A percentile compares a stretch with the other conserved stretches of the same genome.
Evolutionary conservation across 2,888 invertebrate genomes (phyloP).

Genomic region (Neuroscelio doddi): DNA sequence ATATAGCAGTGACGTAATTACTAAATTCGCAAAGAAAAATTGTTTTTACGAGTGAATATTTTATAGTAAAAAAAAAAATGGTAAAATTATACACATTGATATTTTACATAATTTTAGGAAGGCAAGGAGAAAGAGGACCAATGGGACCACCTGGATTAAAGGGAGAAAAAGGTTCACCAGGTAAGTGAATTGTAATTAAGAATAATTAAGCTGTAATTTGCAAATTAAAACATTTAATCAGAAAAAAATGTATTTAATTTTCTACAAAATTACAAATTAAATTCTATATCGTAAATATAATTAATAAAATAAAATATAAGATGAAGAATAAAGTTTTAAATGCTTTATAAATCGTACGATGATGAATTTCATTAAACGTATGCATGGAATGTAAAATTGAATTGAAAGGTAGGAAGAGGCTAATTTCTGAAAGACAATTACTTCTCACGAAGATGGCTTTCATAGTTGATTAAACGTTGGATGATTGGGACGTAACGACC

Average conservation of each 20-base stretch:
- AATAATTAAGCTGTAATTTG: not conserved
- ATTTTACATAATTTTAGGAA: conserved; percentile 78
- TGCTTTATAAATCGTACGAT: not conserved
- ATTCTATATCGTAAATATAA: too few species aligned
- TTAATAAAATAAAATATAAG: too few species aligned
- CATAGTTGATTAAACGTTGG: conserved; percentile 53
- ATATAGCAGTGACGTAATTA: too few species aligned
- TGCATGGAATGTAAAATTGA: conserved; percentile 28
- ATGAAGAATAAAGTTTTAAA: too few species aligned
- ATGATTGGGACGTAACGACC: conserved; percentile 51
- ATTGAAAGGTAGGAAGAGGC: conserved; percentile 10
- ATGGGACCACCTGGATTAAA: conserved; percentile 81
- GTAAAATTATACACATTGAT: too few species aligned
- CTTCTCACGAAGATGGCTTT: conserved; percentile 46
- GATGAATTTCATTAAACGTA: not conserved
- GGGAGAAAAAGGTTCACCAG: conserved; percentile 47
- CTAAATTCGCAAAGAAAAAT: too few species aligned
- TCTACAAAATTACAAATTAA: too few species aligned
- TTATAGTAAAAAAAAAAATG: too few species aligned
- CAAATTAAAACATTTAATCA: not conserved
- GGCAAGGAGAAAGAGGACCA: conserved; percentile 79
- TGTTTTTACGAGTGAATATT: too few species aligned
- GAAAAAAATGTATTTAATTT: too few species aligned
- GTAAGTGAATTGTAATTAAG: conserved; percentile 15
- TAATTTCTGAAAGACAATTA: conserved; percentile 46